Base-by-base conservation (phyloP, 2,113 vertebrate genomes). In the Platanista minor region DNA sequence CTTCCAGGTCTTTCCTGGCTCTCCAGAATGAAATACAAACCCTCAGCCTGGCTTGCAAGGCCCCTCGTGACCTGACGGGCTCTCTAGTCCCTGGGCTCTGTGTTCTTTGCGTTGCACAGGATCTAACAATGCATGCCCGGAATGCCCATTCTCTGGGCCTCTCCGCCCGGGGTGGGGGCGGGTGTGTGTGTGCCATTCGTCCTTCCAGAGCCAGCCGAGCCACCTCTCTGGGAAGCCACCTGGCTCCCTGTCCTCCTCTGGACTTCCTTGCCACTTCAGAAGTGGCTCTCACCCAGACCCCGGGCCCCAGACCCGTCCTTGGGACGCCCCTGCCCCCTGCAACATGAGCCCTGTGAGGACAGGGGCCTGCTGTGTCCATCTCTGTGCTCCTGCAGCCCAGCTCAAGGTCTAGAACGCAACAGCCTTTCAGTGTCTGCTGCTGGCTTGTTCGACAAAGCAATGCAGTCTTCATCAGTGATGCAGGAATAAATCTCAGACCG, bases 71-170 rank as follows among this genome's bases (percentile, higher is more conserved):
- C 31, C 25, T 20, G 41, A 62, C 0, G 3, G 43, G 21, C 8
- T 36, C 39, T 54, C 36, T 17, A 6, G 8, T 41, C 20, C 15
- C 23, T 0, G 3, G 8, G 8, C 14, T 64, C 74, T 12, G 0
- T 9, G 39, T 25, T 54, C 61, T 87, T 43, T 13, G 64, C 71
- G 6, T 23, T 20, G 10, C 39, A 27, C 0, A 1, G 6, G n/a
- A 3, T 12, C 9, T 20, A 36, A 23, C 0, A 21, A 20, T 36
- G 3, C 29, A 18, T 39, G 8, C 23, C 5, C n/a, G 36, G 14
- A 8, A 9, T 0, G 6, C 17, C 14, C 9, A 0, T 9, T 62
- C 41, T 33, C n/a, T 10, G 14, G 31, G n/a, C 57, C 41, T 41
- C 94, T 67, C 36, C 75, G 15, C 54, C 62, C 1, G 4, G 46